Evolutionary conservation across 2,113 vertebrate species (phyloP).

Genomic region (Psilopsiagon aurifrons): DNA sequence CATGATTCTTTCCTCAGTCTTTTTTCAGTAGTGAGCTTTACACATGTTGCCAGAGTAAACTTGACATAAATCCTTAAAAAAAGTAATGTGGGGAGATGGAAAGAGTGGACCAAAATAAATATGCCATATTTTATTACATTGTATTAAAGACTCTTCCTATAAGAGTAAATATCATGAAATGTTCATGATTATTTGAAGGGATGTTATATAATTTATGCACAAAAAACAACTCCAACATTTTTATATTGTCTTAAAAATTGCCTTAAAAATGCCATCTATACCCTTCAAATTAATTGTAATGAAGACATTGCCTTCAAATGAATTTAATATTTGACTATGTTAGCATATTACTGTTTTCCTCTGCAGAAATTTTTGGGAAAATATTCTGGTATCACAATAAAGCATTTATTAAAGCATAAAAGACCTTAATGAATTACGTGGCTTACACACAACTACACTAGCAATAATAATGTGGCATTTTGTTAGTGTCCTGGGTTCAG

Average conservation of each 20-base stretch:
- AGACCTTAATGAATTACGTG: neutral
- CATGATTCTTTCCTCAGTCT: neutral
- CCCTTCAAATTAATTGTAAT: neutral
- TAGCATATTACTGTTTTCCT: neutral
- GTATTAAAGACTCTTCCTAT: neutral
- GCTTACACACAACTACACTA: neutral
- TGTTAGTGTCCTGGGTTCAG: neutral
- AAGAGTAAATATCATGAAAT: neutral
- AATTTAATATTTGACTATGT: neutral
- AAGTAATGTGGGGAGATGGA: neutral
- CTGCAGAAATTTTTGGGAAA: neutral
- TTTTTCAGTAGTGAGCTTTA: neutral
- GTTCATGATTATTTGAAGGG: constrained; percentile 22
- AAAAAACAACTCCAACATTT: neutral
- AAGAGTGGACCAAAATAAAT: neutral
- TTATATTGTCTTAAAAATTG: neutral
- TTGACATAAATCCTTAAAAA: constrained; percentile 8
- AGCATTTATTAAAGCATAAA: neutral
- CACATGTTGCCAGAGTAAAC: neutral
- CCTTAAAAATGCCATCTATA: neutral
- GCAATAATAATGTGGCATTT: neutral
- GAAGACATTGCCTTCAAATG: neutral
- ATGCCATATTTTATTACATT: neutral
- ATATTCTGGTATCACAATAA: neutral
- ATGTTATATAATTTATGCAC: neutral